phyloP scores from a whole-genome alignment of 30 jellyfish, hydroid and myxozoan genomes.

The Haliclystus octoradiatus region DNA sequence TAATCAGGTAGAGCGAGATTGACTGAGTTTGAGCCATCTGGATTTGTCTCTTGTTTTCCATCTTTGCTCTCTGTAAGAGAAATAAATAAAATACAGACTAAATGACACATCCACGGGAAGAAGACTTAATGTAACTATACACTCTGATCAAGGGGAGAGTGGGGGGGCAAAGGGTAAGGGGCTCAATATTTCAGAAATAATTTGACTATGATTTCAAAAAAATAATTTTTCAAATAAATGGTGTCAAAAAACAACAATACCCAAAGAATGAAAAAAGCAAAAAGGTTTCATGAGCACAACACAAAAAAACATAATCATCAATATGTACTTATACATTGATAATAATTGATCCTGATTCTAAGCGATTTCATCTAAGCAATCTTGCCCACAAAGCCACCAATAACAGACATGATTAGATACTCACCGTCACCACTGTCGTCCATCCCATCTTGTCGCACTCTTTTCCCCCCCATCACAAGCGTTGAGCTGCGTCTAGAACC shows the following conservation, averaged over 20 bases:
- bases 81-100: no score
- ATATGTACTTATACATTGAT: neutral
- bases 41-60: no score
- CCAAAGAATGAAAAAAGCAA: no score
- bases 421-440: neutral
- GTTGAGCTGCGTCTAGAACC: neutral
- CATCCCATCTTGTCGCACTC: neutral
- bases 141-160: no score
- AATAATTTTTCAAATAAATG: neutral
- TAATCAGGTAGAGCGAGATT: slow-evolving; percentile 75
- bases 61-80: no score
- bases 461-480: neutral
- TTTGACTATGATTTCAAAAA: neutral
- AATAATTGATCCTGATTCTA: neutral
- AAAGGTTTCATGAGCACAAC: neutral
- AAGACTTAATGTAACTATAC: no score
- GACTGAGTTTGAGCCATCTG: slow-evolving; percentile 25
- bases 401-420: neutral
- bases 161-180: neutral
- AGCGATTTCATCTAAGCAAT: no score
- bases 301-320: neutral
- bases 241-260: neutral
- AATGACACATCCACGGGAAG: no score
- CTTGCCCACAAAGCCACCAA: no score
- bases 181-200: neutral